phyloP scores from a whole-genome alignment of 2,888 invertebrate species.

The Furcula furcula region DNA sequence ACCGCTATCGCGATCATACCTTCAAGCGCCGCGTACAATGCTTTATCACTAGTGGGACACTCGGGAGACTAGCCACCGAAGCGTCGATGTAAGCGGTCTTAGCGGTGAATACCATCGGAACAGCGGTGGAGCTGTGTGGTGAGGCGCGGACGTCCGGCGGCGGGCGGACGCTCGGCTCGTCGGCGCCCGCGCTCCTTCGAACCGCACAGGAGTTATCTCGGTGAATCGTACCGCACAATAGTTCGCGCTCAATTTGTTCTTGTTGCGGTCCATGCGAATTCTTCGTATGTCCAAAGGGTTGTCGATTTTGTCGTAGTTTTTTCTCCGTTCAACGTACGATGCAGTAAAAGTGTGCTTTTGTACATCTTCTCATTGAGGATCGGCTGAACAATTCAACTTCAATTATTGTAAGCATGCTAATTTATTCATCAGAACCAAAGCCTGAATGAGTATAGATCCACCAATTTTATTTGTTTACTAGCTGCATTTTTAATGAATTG shows the following conservation, averaged over 20 bases:
- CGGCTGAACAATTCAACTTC: slow-evolving; percentile 37
- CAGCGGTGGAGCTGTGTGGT: slow-evolving; percentile 28
- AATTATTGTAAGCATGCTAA: slow-evolving; percentile 49
- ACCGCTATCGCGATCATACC: slow-evolving; percentile 41
- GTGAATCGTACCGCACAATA: slow-evolving; percentile 78
- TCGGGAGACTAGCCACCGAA: slow-evolving; percentile 14
- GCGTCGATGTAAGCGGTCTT: slow-evolving; percentile 39
- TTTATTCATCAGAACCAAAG: slow-evolving; percentile 36
- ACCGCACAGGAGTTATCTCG: slow-evolving; percentile 73
- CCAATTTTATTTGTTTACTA: no score
- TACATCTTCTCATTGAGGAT: slow-evolving; percentile 53
- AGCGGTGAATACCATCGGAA: slow-evolving; percentile 15
- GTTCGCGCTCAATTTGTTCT: slow-evolving; percentile 79
- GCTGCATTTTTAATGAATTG: no score
- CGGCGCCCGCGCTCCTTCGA: slow-evolving; percentile 62
- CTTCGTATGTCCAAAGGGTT: slow-evolving; percentile 72
- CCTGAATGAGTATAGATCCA: no score
- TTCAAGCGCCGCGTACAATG: slow-evolving; percentile 49
- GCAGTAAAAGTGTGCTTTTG: slow-evolving; percentile 54
- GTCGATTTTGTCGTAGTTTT: slow-evolving; percentile 64
- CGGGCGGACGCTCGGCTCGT: slow-evolving; percentile 47
- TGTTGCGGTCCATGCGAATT: slow-evolving; percentile 77
- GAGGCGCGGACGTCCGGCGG: slow-evolving; percentile 57
- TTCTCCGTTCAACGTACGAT: slow-evolving; percentile 51
- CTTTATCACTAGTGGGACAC: slow-evolving; percentile 24